Percentiles rank a stretch among this genome's conserved stretches.
Conservation (phyloP, 35 echinoderm and acorn worm genomes). For the Stichopus chloronotus region DNA sequence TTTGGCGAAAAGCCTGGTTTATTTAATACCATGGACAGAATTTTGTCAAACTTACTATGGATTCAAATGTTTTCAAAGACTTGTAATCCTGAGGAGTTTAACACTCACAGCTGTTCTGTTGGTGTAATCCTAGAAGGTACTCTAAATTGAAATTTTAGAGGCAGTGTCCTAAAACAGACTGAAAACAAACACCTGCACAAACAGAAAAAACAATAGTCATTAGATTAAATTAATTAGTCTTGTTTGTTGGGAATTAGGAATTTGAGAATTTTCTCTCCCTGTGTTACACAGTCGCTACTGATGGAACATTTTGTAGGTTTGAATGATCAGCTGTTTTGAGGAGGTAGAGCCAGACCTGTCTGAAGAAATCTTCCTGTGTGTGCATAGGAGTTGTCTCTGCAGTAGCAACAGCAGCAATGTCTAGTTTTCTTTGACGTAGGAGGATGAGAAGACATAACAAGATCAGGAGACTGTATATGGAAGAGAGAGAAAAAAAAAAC, state of each 20-base stretch:
- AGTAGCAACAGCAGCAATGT: neutral
- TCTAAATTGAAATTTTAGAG: neutral
- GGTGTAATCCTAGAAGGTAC: neutral
- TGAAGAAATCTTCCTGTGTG: neutral
- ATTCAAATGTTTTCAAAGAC: neutral
- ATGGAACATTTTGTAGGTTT: neutral
- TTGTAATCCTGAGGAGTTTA: neutral
- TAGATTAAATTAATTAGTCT: neutral
- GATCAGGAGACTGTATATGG: neutral
- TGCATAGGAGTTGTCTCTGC: neutral
- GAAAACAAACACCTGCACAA: neutral
- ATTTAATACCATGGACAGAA: no score
- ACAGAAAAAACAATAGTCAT: neutral
- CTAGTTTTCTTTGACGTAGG: conserved; percentile 1
- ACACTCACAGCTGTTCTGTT: neutral
- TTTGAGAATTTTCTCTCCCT: neutral
- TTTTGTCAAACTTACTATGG: no score
- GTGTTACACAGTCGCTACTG: neutral
- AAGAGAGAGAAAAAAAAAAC: neutral
- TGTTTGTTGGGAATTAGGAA: neutral
- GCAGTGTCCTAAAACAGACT: neutral
- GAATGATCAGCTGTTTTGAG: neutral
- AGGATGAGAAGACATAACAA: neutral
- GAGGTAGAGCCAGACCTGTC: neutral
- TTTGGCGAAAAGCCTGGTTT: no score